Conservation (phyloP, 1,140 invertebrate species). For the Muscidifurax raptorellus region DNA sequence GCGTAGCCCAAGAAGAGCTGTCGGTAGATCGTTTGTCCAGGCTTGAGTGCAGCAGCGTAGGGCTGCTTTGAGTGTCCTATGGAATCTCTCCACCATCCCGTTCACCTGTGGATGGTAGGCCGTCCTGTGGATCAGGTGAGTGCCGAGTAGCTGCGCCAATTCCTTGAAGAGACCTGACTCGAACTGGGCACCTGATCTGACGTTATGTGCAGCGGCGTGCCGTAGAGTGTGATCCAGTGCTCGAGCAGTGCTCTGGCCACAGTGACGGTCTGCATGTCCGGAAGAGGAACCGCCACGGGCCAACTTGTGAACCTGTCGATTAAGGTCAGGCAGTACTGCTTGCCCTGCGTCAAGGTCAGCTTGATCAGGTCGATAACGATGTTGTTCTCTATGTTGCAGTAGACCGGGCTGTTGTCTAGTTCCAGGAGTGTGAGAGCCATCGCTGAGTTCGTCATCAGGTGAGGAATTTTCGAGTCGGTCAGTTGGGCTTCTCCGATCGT, state of each 20-base stretch:
- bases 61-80: too few relatives aligned
- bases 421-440: too few relatives aligned
- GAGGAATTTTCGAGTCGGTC: too few relatives aligned
- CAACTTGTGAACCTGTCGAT: background rate
- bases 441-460: too few relatives aligned
- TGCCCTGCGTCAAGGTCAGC: background rate
- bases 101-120: too few relatives aligned
- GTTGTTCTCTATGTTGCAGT: too few relatives aligned
- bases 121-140: too few relatives aligned
- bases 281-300: background rate
- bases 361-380: slow-evolving; percentile 57
- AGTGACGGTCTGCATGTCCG: background rate
- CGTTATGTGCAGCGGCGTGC: background rate
- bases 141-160: too few relatives aligned
- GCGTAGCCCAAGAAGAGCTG: slow-evolving; percentile 51
- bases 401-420: too few relatives aligned
- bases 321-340: background rate
- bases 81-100: too few relatives aligned
- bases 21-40: slow-evolving; percentile 47
- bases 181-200: slow-evolving; percentile 17
- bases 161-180: background rate
- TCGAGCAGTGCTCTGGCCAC: background rate
- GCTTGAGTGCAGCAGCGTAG: slow-evolving; percentile 3
- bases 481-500: too few relatives aligned
- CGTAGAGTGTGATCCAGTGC: background rate